These are phyloP conservation scores for Yponomeuta sedellus DNA, from an alignment of 2,888 invertebrate genomes.

Conservation along the genomic window DNA sequence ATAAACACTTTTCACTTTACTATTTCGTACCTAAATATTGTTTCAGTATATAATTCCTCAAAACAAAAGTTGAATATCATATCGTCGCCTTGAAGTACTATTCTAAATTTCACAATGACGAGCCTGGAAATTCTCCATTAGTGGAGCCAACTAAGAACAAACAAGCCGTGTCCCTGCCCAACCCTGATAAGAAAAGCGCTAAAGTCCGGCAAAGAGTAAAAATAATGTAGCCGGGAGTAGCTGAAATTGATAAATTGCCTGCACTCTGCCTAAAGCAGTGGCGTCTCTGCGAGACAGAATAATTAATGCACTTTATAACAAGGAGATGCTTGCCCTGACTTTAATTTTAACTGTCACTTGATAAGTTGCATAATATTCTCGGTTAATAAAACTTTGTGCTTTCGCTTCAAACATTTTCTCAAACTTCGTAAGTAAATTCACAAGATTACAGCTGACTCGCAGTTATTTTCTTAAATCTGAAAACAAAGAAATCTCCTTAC, in stretches of 20 bases:
- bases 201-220: constrained; percentile 12
- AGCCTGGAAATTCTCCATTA: constrained; percentile 40
- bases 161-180: constrained; percentile 21
- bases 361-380: constrained; percentile 9
- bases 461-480: neutral
- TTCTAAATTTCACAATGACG: neutral
- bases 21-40: too few species aligned
- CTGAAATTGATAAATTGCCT: constrained; percentile 6
- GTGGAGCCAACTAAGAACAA: constrained; percentile 36
- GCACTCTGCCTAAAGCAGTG: constrained; percentile 14
- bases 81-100: too few species aligned
- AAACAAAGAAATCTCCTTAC: too few species aligned
- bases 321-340: constrained; percentile 9
- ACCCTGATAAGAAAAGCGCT: constrained; percentile 11
- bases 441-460: neutral
- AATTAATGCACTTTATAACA: constrained; percentile 13
- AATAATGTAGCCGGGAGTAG: neutral
- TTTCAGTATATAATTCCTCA: too few species aligned
- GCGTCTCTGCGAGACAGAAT: constrained; percentile 13
- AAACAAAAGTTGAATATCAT: too few species aligned
- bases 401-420: too few species aligned
- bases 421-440: neutral
- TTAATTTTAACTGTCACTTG: constrained; percentile 13
- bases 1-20: too few species aligned
- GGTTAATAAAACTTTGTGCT: neutral